Base-by-base conservation (phyloP, 2,888 invertebrate species). In the Sturmia bella region DNA sequence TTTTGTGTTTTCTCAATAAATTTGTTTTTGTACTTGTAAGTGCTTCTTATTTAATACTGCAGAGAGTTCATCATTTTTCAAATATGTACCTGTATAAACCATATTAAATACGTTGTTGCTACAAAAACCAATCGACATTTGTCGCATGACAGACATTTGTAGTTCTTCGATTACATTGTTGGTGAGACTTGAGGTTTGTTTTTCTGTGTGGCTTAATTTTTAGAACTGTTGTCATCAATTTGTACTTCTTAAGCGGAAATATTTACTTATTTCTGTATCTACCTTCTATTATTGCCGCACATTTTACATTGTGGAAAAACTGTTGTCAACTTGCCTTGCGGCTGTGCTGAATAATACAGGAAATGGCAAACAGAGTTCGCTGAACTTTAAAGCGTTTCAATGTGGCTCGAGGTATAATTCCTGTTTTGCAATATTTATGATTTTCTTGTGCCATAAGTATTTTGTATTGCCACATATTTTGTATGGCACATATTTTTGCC, bases 301-400 rank as follows among this genome's bases (percentile, higher is more conserved):
- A 27, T 27, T 27, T 3, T 27, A 4, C 6, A 39, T 13, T 41
- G 39, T 48, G 48, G 7, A 32, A 54, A 32, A 3, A 39, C 19
- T 54, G n/a, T 61, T 17, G 27, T n/a, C 17, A 64, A 59, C 37
- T 37, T 59, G 43, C 78, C 72, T 73, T 66, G 64, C 78, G 66
- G 66, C 41, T 57, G 57, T 19, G 39, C 27, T 13, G 11, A 5
- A 24, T 13, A 5, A 11, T 21, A 17, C 17, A 24, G 12, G n/a
- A 37, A 48, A 4, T 50, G 17, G 3, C 3, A n/a, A 11, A 24
- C 5, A 57, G 15, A 24, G 11, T 3, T 37, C 9, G 15, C 3
- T 74, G 45, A 74, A 74, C 74, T 64, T 11, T 0, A 13, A 73
- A 52, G 63, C 64, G 56, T 43, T 63, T 73, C 37, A 73, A 24